Evolutionary conservation across 1,140 invertebrate species (phyloP), one percentile per base, ranked within the genome.

Genomic region (Drosophila bipectinata): DNA sequence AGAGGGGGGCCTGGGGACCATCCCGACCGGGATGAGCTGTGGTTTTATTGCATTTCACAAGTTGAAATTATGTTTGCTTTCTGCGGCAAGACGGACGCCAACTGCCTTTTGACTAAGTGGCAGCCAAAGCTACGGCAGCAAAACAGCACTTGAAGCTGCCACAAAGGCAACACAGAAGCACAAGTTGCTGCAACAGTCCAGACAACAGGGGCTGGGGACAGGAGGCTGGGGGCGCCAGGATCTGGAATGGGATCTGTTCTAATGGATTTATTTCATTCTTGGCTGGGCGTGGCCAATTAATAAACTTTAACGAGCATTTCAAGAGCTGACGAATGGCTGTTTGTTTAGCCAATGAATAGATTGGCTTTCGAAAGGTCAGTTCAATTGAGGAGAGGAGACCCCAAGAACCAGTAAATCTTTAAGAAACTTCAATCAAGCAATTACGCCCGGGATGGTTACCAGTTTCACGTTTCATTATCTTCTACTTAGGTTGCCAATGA

Each of bases 11-110:
- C 14, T 34, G 21, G 45, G 44, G 41, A 48, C 51, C n/a, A n/a
- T n/a, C n/a, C n/a, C 47, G 41, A 48, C 51, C 47, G 47, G 72
- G 57, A 68, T 54, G 64, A 58, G 72, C 55, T 80, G 77, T 26
- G 64, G 77, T 63, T 79, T 79, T 79, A 73, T 79, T 79, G 68
- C 76, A 66, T 73, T 74, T 51, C 62, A 82, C 73, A 82, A 78
- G 79, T 78, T 73, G 69, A 82, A 83, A 83, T 82, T 83, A 79
- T 83, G 64, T 83, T 84, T 82, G 79, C 79, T 69, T 78, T 81
- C 56, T 77, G 78, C 71, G 79, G 77, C 77, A 80, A 68, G 48
- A 52, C 47, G 57, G 64, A 44, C 54, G 52, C 57, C 63, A 68
- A 49, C 54, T 56, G 72, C 67, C 72, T 79, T 77, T 75, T 79